Evolutionary conservation across 2,888 invertebrate genomes (phyloP), one percentile per base, ranked within the genome.

Genomic region (Drosophila algonquin): DNA sequence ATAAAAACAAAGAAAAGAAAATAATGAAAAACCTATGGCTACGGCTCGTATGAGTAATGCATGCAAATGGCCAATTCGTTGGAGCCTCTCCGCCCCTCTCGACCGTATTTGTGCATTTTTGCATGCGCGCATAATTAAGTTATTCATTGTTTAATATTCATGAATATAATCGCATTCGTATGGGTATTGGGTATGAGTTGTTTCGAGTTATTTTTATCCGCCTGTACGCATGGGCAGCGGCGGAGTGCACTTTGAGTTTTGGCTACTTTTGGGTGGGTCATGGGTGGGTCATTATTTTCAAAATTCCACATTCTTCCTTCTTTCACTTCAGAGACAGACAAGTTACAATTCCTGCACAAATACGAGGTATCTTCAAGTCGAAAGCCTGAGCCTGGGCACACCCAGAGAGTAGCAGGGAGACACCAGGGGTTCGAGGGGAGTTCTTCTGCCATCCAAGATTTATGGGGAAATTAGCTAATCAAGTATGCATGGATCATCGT

Each of bases 381-480:
- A 14, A 10, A 24, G 16, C 1, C 32, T 18, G 24, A 21, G 27
- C 24, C 21, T 12, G 7, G 14, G 5, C 63, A 50, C 65, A 32
- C 65, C 65, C 40, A 40, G 40, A 2, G 40, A 40, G 40, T 40
- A 7, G 14, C 14, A 40, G 40, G 14, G 14, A n/a, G 40, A 40
- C 40, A 40, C 2, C 40, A 40, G 40, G 14, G 40, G 40, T n/a
- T 14, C 14, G 14, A 6, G 35, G 40, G 14, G 14, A n/a, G 6
- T 40, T 32, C 50, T 44, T 12, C 46, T 12, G 24, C 32, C 32
- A 12, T 4, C 14, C 16, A 44, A 45, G 50, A 67, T 67, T 44
- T 70, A 77, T 79, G 72, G 73, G 40, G 59, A 85, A 85, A 81
- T 77, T 71, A 74, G 70, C 71, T 81, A 83, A 84, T 84, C 76